phyloP scores from a whole-genome alignment of 2,797 vertebrate species.

The Rhabdomys pumilio region DNA sequence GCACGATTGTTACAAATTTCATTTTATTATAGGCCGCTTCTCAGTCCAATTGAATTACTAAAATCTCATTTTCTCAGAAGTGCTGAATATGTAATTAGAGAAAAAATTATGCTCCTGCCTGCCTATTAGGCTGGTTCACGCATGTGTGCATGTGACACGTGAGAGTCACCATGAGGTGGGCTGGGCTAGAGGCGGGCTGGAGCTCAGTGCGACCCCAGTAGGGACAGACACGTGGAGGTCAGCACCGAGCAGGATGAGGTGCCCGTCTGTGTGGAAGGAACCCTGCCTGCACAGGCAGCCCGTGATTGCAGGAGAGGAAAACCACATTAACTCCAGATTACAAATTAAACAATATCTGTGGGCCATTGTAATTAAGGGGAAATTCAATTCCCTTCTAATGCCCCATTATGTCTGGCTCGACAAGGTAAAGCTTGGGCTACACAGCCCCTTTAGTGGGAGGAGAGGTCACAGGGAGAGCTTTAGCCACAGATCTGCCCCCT shows the following conservation, averaged over 20 bases:
- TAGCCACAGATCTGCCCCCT: not conserved
- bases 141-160: slow-evolving; percentile 66
- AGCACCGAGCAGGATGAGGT: fast-evolving
- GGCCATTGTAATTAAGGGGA: slow-evolving; percentile 91
- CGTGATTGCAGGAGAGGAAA: slow-evolving; percentile 42
- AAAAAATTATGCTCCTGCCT: slow-evolving; percentile 90
- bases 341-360: slow-evolving; percentile 91
- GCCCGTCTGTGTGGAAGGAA: slow-evolving; percentile 64
- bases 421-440: not conserved
- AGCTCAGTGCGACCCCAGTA: not conserved
- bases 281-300: slow-evolving; percentile 66
- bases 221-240: not conserved
- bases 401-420: slow-evolving; percentile 87
- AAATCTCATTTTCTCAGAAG: slow-evolving; percentile 97
- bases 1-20: slow-evolving; percentile 92
- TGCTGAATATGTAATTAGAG: slow-evolving; percentile 95
- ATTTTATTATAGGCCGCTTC: slow-evolving; percentile 93
- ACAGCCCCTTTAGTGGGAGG: slow-evolving; percentile 31
- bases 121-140: slow-evolving; percentile 90
- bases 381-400: slow-evolving; percentile 91
- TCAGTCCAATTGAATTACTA: slow-evolving; percentile 96
- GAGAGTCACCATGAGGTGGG: not conserved
- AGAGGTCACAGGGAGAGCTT: not conserved
- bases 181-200: not conserved
- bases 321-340: slow-evolving; percentile 88